Conservation (phyloP, 2,797 vertebrate species). For the Syngnathus acus region DNA sequence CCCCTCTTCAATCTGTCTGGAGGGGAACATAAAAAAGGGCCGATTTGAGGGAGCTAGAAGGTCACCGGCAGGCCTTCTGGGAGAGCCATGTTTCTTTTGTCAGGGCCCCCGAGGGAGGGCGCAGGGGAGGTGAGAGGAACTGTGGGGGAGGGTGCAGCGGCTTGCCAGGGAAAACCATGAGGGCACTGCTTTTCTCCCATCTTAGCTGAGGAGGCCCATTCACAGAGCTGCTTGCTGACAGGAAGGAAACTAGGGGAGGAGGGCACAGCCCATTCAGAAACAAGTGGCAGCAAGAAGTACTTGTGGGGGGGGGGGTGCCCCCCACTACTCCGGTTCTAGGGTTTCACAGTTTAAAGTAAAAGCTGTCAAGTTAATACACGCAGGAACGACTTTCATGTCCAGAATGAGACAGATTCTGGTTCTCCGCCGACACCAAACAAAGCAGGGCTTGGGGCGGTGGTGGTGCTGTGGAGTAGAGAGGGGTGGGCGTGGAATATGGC, state of each 20-base stretch:
- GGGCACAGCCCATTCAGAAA: slow-evolving; percentile 42
- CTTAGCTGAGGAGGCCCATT: slow-evolving; percentile 48
- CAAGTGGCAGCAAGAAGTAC: slow-evolving; percentile 14
- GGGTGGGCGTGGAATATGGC: slow-evolving; percentile 31
- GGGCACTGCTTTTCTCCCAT: slow-evolving; percentile 47
- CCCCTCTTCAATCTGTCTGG: slow-evolving; percentile 40
- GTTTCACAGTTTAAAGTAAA: slow-evolving; percentile 56
- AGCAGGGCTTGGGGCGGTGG: slow-evolving; percentile 27
- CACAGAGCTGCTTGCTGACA: slow-evolving; percentile 35
- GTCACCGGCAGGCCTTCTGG: slow-evolving; percentile 72
- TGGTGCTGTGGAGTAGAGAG: not conserved
- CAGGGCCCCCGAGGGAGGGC: slow-evolving; percentile 62
- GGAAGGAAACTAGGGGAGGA: slow-evolving; percentile 53
- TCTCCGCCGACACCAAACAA: slow-evolving; percentile 46
- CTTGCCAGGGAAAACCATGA: slow-evolving; percentile 74
- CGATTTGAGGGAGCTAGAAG: slow-evolving; percentile 73
- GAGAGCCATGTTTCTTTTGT: slow-evolving; percentile 77
- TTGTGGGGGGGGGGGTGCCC: slow-evolving; percentile 14
- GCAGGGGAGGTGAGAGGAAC: slow-evolving; percentile 26
- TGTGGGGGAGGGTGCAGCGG: slow-evolving; percentile 17
- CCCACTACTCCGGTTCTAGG: slow-evolving; percentile 53
- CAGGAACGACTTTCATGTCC: not conserved
- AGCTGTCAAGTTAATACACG: not conserved
- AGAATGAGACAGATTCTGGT: slow-evolving; percentile 18
- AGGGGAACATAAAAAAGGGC: slow-evolving; percentile 71